These are phyloP conservation scores for Pseudotriccus pelzelni DNA, from an alignment of 2,797 vertebrate species.

Conservation along the genomic window DNA sequence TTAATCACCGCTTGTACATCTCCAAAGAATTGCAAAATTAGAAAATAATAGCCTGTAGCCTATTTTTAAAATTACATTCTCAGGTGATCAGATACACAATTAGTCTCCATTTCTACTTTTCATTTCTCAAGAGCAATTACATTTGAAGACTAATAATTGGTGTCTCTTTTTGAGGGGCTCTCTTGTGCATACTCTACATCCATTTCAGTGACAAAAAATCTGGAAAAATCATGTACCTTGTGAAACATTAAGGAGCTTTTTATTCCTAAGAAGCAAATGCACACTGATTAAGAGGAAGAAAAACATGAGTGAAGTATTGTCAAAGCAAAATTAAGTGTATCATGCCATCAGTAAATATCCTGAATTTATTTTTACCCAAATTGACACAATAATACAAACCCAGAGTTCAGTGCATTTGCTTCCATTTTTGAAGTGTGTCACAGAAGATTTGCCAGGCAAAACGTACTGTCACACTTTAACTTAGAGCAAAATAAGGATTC, in stretches of 20 bases:
- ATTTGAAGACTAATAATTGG: slow-evolving; percentile 49
- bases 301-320: neutral
- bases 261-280: neutral
- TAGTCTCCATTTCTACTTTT: slow-evolving; percentile 46
- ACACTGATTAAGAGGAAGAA: neutral
- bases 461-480: neutral
- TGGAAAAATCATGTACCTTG: neutral
- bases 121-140: slow-evolving; percentile 53
- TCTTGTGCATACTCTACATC: slow-evolving; percentile 32
- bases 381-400: neutral
- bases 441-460: neutral
- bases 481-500: neutral
- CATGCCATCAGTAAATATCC: neutral
- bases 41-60: slow-evolving; percentile 57
- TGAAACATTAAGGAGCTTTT: neutral
- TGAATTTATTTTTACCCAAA: neutral
- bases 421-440: neutral
- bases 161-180: slow-evolving; percentile 25
- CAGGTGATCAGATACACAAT: slow-evolving; percentile 57
- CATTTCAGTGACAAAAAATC: neutral
- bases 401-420: neutral
- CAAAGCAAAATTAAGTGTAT: neutral
- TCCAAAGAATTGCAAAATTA: slow-evolving; percentile 49
- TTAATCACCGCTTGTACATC: slow-evolving; percentile 55
- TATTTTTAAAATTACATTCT: slow-evolving; percentile 64